These are phyloP conservation scores for Ericerus pela DNA, from an alignment of 1,140 invertebrate genomes.

Conservation along the genomic window DNA sequence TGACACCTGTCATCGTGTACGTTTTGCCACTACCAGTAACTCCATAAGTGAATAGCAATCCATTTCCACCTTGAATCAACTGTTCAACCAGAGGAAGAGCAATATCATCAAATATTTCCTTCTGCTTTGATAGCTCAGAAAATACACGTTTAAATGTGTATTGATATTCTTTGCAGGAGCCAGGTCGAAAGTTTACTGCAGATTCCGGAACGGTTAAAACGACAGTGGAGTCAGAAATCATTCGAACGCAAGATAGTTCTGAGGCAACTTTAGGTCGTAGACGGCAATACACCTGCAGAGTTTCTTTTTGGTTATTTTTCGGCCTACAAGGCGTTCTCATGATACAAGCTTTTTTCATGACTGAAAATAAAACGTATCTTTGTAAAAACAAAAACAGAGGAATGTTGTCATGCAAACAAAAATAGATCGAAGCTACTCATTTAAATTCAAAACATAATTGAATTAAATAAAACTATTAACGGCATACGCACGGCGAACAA, in stretches of 20 bases:
- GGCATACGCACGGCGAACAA: no score
- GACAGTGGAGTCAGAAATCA: constrained; percentile 51
- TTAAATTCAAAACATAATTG: no score
- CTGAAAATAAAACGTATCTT: no score
- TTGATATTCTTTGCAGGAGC: constrained; percentile 48
- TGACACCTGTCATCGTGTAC: constrained; percentile 71
- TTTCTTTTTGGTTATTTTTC: constrained; percentile 16
- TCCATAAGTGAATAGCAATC: constrained; percentile 86
- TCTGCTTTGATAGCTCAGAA: constrained; percentile 55
- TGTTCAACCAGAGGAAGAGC: constrained; percentile 73
- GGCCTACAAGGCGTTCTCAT: constrained; percentile 3
- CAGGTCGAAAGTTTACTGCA: constrained; percentile 43
- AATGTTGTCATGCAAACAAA: no score
- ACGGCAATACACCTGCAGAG: constrained; percentile 24
- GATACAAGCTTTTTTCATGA: not conserved
- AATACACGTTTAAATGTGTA: constrained; percentile 76
- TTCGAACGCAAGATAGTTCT: constrained; percentile 44
- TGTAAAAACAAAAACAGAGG: no score
- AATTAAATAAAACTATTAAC: no score
- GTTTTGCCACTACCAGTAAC: constrained; percentile 95
- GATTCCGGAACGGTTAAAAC: constrained; percentile 49
- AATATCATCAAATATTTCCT: constrained; percentile 41
- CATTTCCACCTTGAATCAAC: constrained; percentile 67
- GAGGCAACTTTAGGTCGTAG: constrained; percentile 19
- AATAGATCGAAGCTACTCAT: no score